Conservation (phyloP, 2,113 vertebrate species). For the Chaetops frenatus region DNA sequence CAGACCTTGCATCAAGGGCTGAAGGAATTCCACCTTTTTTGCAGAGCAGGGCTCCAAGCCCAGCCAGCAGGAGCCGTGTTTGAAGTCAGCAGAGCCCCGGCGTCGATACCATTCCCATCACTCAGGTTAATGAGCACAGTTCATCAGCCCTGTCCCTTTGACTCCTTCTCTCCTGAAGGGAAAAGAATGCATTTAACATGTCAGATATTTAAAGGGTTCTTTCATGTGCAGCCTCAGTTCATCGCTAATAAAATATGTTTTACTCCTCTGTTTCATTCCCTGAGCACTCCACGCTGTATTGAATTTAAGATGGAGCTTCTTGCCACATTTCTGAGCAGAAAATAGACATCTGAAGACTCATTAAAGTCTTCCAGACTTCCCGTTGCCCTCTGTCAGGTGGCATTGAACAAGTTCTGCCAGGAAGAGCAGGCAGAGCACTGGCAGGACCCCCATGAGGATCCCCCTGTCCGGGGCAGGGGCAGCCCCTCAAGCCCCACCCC, state of each 20-base stretch:
- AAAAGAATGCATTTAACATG: conserved; percentile 60
- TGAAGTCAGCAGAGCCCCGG: conserved; percentile 5
- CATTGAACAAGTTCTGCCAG: rapidly evolving
- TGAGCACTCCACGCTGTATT: neutral
- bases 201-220: conserved; percentile 53
- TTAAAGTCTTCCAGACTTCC: neutral
- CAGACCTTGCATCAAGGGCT: neutral
- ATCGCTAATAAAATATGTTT: conserved; percentile 58
- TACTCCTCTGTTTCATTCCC: conserved; percentile 39
- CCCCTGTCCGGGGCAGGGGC: neutral
- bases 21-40: neutral
- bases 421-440: neutral
- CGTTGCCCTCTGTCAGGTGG: neutral
- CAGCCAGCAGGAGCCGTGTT: neutral
- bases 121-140: conserved; percentile 60
- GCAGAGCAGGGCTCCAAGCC: neutral
- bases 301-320: conserved; percentile 16
- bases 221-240: conserved; percentile 51
- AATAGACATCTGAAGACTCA: neutral
- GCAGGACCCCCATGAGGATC: rapidly evolving
- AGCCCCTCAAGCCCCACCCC: neutral
- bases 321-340: conserved; percentile 8
- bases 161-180: conserved; percentile 56
- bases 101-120: conserved; percentile 27
- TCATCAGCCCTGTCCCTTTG: conserved; percentile 49